Base-by-base conservation (phyloP, 1,140 invertebrate genomes). In the Penaeus japonicus region DNA sequence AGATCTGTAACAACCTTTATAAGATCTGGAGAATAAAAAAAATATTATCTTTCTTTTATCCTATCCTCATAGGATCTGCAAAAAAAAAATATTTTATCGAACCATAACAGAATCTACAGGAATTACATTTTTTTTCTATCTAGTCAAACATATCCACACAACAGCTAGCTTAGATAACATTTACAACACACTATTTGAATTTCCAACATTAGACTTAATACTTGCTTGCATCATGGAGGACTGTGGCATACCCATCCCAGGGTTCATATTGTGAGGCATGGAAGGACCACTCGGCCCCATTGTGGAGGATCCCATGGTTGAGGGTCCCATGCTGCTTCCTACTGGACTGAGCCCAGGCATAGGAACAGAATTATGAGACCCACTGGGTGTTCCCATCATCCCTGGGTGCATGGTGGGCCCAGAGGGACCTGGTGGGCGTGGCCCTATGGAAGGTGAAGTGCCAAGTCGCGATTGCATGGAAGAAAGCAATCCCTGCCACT, bases 401-500 rank as follows among this genome's bases (percentile, higher is more conserved):
- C 54, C 32, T 12, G 87, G 75, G 3, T 59, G 20, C 22, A 55
- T 70, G 20, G 85, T 85, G 15, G 89, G 47, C 3, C 73, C 70
- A 7, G 87, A 24, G 7, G 75, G 77, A 57, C 73, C 85, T 18
- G 90, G 73, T 7, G 81, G 70, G 1, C 90, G 78, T 24, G 89
- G 79, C 15, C 84, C 81, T 78, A 87, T 59, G 24, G 82, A 30
- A 17, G 85, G 75, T 22, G 90, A 77, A 22, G 85, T 82, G 55
- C 90, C 90, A 22, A 91, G 91, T 47, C 90, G 89, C 27, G 90
- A 94, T 91, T 95, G 94, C 86, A 95, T 91, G 92, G 97, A 96
- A 0, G 96, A 95, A 18, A 99, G 93, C 39, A 98, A 93, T 91
- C 95, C 96, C 92, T 98, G 97, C 97, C 97, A 99, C 70, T 96